Evolutionary conservation across 2,113 vertebrate genomes (phyloP).

Genomic region (Psittacus erithacus): DNA sequence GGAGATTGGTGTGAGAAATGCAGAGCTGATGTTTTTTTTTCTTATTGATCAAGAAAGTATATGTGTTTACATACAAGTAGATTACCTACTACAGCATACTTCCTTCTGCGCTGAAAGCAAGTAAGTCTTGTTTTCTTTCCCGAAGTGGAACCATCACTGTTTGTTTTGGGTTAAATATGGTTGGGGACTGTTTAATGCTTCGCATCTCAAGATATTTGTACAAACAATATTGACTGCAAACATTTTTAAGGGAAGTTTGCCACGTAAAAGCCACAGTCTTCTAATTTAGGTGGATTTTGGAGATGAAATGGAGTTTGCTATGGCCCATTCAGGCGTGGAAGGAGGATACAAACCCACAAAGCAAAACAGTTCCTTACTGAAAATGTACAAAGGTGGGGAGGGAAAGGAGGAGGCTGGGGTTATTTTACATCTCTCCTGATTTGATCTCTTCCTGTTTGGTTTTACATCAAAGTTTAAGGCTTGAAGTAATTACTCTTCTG

Average conservation of each 20-base stretch:
- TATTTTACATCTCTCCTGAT: not conserved
- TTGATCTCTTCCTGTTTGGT: not conserved
- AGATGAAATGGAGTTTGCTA: not conserved
- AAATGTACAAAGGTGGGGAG: not conserved
- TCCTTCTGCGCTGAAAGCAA: not conserved
- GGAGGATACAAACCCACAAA: not conserved
- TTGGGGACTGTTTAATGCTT: not conserved
- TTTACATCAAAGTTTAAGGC: not conserved
- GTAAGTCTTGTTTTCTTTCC: not conserved
- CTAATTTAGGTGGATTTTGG: not conserved
- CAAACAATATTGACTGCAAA: not conserved
- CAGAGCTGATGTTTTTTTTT: not conserved
- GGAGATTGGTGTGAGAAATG: not conserved
- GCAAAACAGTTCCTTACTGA: not conserved
- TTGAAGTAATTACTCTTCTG: not conserved
- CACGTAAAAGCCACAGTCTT: not conserved
- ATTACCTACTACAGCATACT: not conserved
- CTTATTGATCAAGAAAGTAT: conserved; percentile 17
- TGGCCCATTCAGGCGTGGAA: not conserved
- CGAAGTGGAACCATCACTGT: not conserved
- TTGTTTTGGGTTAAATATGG: not conserved
- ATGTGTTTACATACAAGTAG: not conserved
- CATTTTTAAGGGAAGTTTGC: not conserved
- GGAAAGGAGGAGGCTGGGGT: not conserved
- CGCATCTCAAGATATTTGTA: not conserved